A percentile compares a stretch with the other conserved stretches of the same genome.
Conservation (phyloP, 2,888 invertebrate genomes). For the Agriopis marginaria region DNA sequence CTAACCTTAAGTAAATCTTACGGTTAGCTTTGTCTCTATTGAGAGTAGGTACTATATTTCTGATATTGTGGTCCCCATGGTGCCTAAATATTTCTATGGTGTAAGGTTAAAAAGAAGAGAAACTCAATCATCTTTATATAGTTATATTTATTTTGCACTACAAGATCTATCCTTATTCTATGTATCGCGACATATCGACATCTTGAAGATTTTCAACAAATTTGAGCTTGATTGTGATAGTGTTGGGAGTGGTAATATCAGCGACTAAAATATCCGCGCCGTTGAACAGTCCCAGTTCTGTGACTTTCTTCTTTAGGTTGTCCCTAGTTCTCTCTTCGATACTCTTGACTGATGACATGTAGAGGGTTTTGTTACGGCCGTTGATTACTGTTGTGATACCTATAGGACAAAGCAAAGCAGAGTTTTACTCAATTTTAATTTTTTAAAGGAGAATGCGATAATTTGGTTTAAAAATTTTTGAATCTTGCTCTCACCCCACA, state of each 20-base stretch:
- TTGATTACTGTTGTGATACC: constrained; percentile 93
- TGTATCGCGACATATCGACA: constrained; percentile 72
- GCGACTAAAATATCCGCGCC: constrained; percentile 96
- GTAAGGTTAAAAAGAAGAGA: too few relatives aligned
- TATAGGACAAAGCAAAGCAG: constrained; percentile 50
- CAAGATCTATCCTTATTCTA: constrained; percentile 15
- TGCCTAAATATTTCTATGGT: too few relatives aligned
- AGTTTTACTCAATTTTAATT: too few relatives aligned
- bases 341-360: constrained; percentile 96
- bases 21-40: too few relatives aligned
- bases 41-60: too few relatives aligned
- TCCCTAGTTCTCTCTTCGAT: constrained; percentile 95
- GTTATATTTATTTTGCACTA: too few relatives aligned
- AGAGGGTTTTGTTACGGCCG: constrained; percentile 96
- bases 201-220: constrained; percentile 83
- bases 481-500: too few relatives aligned
- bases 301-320: constrained; percentile 95
- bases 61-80: too few relatives aligned
- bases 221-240: constrained; percentile 91
- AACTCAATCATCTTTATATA: too few relatives aligned
- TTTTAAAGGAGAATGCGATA: too few relatives aligned
- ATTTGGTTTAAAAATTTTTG: too few relatives aligned
- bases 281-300: constrained; percentile 93
- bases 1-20: too few relatives aligned
- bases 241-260: constrained; percentile 95